Conservation (phyloP, 1,140 invertebrate genomes). For the Elymnias hypermnestra region DNA sequence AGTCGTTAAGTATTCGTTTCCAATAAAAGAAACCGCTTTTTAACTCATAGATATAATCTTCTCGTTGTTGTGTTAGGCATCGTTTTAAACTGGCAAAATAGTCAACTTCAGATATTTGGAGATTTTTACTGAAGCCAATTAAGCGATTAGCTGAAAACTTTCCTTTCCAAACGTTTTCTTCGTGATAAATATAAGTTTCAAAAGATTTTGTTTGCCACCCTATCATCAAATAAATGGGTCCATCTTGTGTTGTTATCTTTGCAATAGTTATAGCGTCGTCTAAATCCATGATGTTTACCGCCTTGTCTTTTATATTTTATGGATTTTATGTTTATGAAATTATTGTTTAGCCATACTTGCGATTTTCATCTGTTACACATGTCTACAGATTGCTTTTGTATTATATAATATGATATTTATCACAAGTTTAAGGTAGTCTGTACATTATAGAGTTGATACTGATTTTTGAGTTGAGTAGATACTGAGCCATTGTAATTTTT, state of each 20-base stretch:
- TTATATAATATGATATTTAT: too few relatives aligned
- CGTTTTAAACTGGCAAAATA: conserved; percentile 35
- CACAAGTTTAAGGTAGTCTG: too few relatives aligned
- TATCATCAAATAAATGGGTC: conserved; percentile 38
- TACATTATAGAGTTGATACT: too few relatives aligned
- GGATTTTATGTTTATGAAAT: not conserved
- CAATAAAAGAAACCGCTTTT: conserved; percentile 58
- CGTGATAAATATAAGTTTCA: conserved; percentile 41
- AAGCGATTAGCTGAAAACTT: conserved; percentile 45
- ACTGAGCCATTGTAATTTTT: too few relatives aligned
- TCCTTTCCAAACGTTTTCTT: conserved; percentile 50
- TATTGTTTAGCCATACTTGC: too few relatives aligned
- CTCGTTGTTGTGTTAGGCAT: conserved; percentile 37
- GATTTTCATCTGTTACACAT: too few relatives aligned
- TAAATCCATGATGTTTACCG: conserved; percentile 33
- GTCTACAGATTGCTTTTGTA: too few relatives aligned
- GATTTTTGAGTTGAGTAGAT: too few relatives aligned
- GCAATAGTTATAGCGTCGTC: conserved; percentile 47
- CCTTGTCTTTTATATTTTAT: not conserved
- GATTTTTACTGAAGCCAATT: conserved; percentile 45
- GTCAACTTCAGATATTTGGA: conserved; percentile 35
- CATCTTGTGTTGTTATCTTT: conserved; percentile 33
- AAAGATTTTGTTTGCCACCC: conserved; percentile 47
- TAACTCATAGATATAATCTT: conserved; percentile 50
- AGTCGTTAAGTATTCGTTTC: conserved; percentile 42